Base-by-base conservation (phyloP, 2,113 vertebrate species). In the Orycteropus afer region DNA sequence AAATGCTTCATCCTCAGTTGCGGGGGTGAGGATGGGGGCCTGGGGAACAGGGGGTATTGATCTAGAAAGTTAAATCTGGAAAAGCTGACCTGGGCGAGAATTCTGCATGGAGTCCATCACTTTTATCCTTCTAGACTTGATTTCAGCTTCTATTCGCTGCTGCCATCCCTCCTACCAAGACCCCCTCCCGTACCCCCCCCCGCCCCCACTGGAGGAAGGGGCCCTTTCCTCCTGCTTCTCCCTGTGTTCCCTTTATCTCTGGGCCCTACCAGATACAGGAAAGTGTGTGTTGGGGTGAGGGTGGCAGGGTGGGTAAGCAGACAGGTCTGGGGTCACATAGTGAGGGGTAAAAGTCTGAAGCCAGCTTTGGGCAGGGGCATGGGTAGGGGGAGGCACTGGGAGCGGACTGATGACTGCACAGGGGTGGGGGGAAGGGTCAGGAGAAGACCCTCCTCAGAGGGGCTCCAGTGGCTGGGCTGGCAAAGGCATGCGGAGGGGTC, bases 401-500 rank as follows among this genome's bases (percentile, higher is more conserved):
- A 32, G 14, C 27, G 65, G 37, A 14, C 47, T 17, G 20, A 29
- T 0, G 17, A 45, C 42, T 73, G 32, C 9, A 2, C n/a, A 69
- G 22, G 67, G n/a, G 14, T 25, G 73, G 71, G 77, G 47, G 49
- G 5, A 2, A 55, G 42, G 37, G 18, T n/a, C 17, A 0, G 42
- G n/a, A 49, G 65, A 76, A 85, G 93, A 95, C 85, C 87, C 47
- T 61, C 42, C 73, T 77, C 23, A 40, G 42, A 80, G 63, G 86
- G 73, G 14, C 95, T 86, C 55, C 55, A n/a, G 40, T 0, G 2
- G 45, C 86, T n/a, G 37, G 63, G 89, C 63, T 15, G 69, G 86
- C 0, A 17, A 82, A 96, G 96, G 94, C 94, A 95, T 95, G 96
- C 89, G 40, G 17, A n/a, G 78, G 85, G 96, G 96, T 97, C 96